Base-by-base conservation (phyloP, 2,888 invertebrate species). In the Heliothis peltigera region DNA sequence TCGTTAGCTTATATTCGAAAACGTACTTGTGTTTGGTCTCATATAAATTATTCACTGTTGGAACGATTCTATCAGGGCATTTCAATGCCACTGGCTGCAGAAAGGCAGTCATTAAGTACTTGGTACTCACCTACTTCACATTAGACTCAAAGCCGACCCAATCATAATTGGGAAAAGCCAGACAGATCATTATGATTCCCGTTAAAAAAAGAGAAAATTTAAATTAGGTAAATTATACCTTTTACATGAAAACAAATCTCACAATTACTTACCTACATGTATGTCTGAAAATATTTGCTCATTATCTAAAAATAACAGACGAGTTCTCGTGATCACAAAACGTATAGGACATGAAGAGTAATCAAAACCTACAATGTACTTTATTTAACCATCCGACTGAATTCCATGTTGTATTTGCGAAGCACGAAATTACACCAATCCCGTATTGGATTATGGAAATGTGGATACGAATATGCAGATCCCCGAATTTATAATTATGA, bases 371-470 rank as follows among this genome's bases (percentile, higher is more conserved):
- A 60, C 66, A 63, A 74, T 57, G 64, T 73, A 64, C 69, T 80
- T 63, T 77, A 64, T 67, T 77, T 59, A 67, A 73, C 56, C 57
- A 25, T 46, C 61, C 59, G 42, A 62, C 70, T 66, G 65, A 58
- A 75, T 75, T 68, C 53, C 59, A 52, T 51, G 59, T 51, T 48
- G 60, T 79, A 75, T 72, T 81, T 79, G 69, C 59, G 56, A 59
- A 59, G 49, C 55, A 60, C 68, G 57, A 79, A 81, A 81, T 75
- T 81, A 79, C 68, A 69, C 75, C 81, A 54, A 69, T 67, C 56
- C 70, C 32, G 59, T 54, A 77, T 72, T 54, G 78, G 65, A 78
- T 69, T 61, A 70, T 66, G 64, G 42, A 52, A 70, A 78, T 74
- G 43, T 32, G 70, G 64, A 73, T 64, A 69, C 54, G 65, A 64